phyloP scores from a whole-genome alignment of 2,113 vertebrate genomes.

The Rhinoderma darwinii region DNA sequence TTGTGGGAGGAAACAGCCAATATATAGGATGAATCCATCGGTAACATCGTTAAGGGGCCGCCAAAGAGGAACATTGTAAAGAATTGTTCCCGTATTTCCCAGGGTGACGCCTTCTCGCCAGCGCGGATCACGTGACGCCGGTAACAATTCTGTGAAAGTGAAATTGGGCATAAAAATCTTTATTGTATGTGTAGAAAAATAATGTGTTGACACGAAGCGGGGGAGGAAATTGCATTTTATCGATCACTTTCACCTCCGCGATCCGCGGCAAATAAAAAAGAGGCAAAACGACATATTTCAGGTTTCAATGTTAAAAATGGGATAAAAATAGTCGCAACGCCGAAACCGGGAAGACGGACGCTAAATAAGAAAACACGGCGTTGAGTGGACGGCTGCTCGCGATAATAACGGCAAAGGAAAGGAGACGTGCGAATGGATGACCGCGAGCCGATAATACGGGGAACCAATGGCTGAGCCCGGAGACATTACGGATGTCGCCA shows the following conservation, averaged over 20 bases:
- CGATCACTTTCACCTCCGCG: slow-evolving; percentile 16
- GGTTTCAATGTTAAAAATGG: not conserved
- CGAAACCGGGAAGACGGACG: not conserved
- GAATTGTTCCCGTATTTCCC: not conserved
- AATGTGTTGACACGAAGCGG: slow-evolving; percentile 30
- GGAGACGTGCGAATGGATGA: too few relatives aligned
- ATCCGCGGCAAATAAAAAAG: not conserved
- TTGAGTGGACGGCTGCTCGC: not conserved
- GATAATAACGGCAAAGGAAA: not conserved
- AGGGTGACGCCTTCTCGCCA: not conserved
- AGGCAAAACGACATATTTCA: not conserved
- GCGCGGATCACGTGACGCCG: not conserved
- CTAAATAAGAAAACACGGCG: not conserved
- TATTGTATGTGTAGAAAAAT: slow-evolving; percentile 19
- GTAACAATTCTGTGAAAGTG: not conserved
- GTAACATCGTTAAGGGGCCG: not conserved
- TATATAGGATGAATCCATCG: not conserved
- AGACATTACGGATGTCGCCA: too few relatives aligned
- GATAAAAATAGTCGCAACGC: not conserved
- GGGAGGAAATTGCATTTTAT: slow-evolving; percentile 36
- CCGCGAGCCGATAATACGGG: not conserved
- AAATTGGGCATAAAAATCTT: slow-evolving; percentile 49
- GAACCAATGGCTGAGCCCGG: too few relatives aligned
- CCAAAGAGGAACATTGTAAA: not conserved
- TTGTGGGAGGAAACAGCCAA: too few relatives aligned